Percentiles rank a stretch among this genome's conserved stretches.
Evolutionary conservation across 2,113 vertebrate genomes (phyloP).

Genomic region (Nettapus auritus): DNA sequence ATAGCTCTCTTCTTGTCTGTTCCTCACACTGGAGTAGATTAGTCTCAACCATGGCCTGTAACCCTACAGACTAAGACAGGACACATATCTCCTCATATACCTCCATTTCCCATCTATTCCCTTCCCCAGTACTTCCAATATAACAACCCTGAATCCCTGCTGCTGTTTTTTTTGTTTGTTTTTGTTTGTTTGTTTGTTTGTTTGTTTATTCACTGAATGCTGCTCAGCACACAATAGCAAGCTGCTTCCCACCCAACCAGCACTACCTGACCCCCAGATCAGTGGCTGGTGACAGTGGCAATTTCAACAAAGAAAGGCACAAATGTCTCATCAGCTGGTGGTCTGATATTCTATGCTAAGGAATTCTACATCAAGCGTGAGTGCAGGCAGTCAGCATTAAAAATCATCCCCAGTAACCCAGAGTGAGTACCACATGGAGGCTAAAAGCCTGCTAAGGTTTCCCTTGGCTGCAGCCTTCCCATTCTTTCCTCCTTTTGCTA

Average conservation of each 20-base stretch:
- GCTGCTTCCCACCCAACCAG: not conserved
- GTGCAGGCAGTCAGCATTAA: not conserved
- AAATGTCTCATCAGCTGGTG: not conserved
- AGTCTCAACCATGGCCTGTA: not conserved
- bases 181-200: too few species aligned
- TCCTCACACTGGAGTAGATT: not conserved
- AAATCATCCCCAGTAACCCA: not conserved
- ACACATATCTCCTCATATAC: rapidly evolving
- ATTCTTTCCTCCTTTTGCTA: not conserved
- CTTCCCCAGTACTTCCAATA: not conserved
- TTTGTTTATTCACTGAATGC: not conserved
- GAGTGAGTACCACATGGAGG: not conserved
- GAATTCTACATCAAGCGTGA: not conserved
- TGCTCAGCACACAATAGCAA: not conserved
- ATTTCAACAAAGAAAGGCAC: not conserved
- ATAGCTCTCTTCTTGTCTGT: not conserved
- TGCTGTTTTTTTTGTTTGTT: too few species aligned
- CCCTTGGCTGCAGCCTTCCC: not conserved
- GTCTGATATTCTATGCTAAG: not conserved
- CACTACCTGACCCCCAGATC: not conserved
- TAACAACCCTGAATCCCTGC: not conserved
- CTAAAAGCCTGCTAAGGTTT: not conserved
- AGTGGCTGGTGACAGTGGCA: not conserved
- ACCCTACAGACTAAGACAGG: not conserved
- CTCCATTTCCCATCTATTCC: not conserved